These are phyloP conservation scores for Kryptolebias marmoratus DNA, from an alignment of 2,113 vertebrate species.

Conservation along the genomic window DNA sequence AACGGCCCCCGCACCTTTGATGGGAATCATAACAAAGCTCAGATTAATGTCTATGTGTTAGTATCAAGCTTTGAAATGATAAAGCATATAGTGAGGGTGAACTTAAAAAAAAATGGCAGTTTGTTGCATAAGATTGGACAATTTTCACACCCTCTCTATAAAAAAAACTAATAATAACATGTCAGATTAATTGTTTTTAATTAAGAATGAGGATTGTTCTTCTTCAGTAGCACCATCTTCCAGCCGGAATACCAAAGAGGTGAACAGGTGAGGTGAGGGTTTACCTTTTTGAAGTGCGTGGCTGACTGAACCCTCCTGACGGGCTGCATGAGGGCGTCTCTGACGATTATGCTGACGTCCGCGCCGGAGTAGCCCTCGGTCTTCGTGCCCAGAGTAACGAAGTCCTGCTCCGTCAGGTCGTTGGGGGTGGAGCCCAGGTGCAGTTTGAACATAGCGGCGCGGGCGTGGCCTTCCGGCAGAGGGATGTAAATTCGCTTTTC, in stretches of 20 bases:
- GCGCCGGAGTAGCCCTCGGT: conserved; percentile 94
- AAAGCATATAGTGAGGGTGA: too few relatives aligned
- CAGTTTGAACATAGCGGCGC: conserved; percentile 93
- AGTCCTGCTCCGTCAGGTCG: conserved; percentile 86
- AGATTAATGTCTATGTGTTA: conserved; percentile 83
- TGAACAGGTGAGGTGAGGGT: too few relatives aligned
- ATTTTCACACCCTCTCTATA: too few relatives aligned
- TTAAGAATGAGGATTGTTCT: too few relatives aligned
- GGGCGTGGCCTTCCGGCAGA: conserved; percentile 93
- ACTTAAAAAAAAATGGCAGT: too few relatives aligned
- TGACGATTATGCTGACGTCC: conserved; percentile 93
- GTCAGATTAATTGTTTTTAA: too few relatives aligned
- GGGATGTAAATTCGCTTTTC: conserved; percentile 99
- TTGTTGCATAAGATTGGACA: too few relatives aligned
- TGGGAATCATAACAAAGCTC: conserved; percentile 51
- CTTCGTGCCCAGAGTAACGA: conserved; percentile 87
- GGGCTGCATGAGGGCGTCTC: conserved; percentile 97
- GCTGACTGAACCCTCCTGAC: conserved; percentile 96
- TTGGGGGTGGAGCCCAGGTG: conserved; percentile 90
- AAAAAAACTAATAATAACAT: too few relatives aligned
- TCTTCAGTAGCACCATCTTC: too few relatives aligned
- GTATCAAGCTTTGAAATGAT: too few relatives aligned
- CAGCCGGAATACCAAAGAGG: too few relatives aligned
- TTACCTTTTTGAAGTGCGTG: conserved; percentile 94
- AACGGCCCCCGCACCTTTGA: conserved; percentile 83